Base-by-base conservation (phyloP, 1,140 invertebrate genomes). In the Zaprionus ghesquierei region DNA sequence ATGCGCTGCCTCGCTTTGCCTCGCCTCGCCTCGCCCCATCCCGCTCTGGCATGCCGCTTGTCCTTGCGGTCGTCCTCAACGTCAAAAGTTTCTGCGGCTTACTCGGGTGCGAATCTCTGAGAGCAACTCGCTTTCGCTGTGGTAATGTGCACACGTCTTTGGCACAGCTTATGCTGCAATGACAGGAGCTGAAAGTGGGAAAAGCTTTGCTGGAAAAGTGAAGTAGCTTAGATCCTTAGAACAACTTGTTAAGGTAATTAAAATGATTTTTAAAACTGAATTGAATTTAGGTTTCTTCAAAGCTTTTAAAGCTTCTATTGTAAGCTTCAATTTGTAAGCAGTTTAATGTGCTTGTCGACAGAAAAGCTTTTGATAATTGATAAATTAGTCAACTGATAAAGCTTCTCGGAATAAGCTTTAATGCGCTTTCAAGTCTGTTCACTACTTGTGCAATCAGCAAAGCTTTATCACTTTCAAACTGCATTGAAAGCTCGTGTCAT, bases 51-150 rank as follows among this genome's bases (percentile, higher is more conserved):
- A 29, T 46, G 31, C 59, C 46, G 20, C 61, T 78, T 63, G 66
- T 61, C 61, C 73, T 72, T 65, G 69, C 20, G 55, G 55, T 54
- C 46, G 76, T 77, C 75, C 75, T 51, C 60, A 69, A 60, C 75
- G 75, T 86, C 84, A 87, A 89, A 82, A 87, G 79, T 87, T 87
- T 89, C 27, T 87, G 82, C 49, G 79, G 84, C 69, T 69, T 69
- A 50, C 65, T 60, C 51, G 63, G 51, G 84, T 77, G 86, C 58
- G 49, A 60, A 71, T 65, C 63, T 72, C 38, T 38, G 65, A 64
- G 49, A 61, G 61, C 59, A 50, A 38, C 69, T 66, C 22, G 69
- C 55, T 68, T 5, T 53, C 35, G 23, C 49, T 31, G 55, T 68
- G 63, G 50, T 58, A 60, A 72, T 68, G 63, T 75, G 64, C 70